Evolutionary conservation across 2,797 vertebrate species (phyloP).

Genomic region (Gymnodraco acuticeps): DNA sequence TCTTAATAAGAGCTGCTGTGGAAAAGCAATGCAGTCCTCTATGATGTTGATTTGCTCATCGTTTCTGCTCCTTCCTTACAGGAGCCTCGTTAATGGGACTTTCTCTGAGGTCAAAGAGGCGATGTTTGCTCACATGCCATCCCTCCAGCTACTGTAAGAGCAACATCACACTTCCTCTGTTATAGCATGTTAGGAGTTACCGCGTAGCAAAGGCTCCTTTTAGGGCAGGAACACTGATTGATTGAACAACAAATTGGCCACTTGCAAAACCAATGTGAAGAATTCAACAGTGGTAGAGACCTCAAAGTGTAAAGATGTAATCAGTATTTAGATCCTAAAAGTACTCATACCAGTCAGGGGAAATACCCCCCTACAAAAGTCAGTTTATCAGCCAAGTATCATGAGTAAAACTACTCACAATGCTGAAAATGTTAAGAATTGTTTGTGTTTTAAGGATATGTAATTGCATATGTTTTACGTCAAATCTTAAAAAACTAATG

Average conservation of each 20-base stretch:
- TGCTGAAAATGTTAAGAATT: no score
- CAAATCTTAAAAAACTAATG: no score
- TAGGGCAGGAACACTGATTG: background rate
- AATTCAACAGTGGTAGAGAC: no score
- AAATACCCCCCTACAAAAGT: no score
- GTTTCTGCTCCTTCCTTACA: conserved; percentile 61
- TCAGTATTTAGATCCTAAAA: no score
- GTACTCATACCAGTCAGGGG: no score
- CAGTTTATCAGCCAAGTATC: no score
- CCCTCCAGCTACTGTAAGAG: conserved; percentile 97
- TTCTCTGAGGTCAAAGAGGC: conserved; percentile 96
- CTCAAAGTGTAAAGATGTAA: no score
- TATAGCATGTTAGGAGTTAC: background rate
- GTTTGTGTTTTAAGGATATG: no score
- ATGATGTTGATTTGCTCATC: background rate
- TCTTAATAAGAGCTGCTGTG: conserved; percentile 9
- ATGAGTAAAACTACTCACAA: no score
- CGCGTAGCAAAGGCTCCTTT: background rate
- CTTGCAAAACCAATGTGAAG: background rate
- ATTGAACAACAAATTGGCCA: background rate
- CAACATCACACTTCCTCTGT: background rate
- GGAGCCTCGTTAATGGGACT: conserved; percentile 97
- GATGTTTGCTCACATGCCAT: conserved; percentile 96
- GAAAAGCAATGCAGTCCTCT: conserved; percentile 16
- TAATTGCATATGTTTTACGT: no score